Conservation (phyloP, 2,888 invertebrate species). For the Cryptocephalus moraei region DNA sequence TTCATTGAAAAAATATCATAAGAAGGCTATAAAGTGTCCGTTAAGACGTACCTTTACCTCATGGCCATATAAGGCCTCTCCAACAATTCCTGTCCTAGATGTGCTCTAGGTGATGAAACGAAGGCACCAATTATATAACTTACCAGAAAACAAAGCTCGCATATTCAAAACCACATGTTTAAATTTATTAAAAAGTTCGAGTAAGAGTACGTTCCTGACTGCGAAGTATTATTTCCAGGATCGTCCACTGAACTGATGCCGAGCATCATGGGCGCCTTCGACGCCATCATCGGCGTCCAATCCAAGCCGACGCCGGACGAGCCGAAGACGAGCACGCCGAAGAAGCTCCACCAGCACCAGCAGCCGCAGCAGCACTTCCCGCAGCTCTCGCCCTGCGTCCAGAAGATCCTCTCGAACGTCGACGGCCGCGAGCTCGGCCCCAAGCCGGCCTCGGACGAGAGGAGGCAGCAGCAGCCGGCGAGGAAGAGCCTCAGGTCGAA, state of each 20-base stretch:
- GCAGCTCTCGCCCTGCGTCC: constrained; percentile 50
- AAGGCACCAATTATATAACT: too few relatives aligned
- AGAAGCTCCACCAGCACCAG: constrained; percentile 32
- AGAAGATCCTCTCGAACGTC: constrained; percentile 50
- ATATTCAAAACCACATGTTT: too few relatives aligned
- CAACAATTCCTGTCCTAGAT: too few relatives aligned
- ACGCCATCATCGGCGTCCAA: constrained; percentile 55
- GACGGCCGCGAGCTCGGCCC: constrained; percentile 30
- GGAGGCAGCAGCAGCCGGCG: constrained; percentile 17
- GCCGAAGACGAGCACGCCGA: constrained; percentile 21
- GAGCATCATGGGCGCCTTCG: constrained; percentile 77
- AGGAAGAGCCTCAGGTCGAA: constrained; percentile 24
- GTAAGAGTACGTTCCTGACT: not conserved
- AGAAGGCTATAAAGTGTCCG: too few relatives aligned
- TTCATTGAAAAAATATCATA: too few relatives aligned
- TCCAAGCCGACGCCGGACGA: constrained; percentile 13
- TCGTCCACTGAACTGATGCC: constrained; percentile 80
- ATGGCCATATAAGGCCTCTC: too few relatives aligned
- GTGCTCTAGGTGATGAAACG: too few relatives aligned
- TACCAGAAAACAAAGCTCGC: too few relatives aligned
- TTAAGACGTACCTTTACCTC: too few relatives aligned
- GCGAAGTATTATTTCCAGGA: constrained; percentile 49
- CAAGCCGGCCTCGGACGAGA: constrained; percentile 12
- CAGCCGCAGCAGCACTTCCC: constrained; percentile 39
- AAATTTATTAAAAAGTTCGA: too few relatives aligned